Evolutionary conservation across 2,113 vertebrate genomes (phyloP).

Genomic region (Labeo rohita): DNA sequence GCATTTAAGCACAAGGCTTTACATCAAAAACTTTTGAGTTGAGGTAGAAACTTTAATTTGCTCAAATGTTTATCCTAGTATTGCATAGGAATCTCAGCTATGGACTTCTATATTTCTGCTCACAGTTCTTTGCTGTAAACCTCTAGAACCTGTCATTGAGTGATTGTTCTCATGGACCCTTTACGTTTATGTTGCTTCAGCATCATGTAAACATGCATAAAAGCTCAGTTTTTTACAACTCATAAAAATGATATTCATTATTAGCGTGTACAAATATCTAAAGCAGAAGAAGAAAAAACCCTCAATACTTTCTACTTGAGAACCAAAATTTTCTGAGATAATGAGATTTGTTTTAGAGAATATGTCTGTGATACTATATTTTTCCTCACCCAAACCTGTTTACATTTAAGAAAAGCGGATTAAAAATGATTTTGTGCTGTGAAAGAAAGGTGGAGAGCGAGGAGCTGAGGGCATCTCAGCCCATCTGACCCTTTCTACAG

Average conservation of each 20-base stretch:
- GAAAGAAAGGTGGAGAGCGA: neutral
- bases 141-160: neutral
- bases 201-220: no score
- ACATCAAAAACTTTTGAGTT: no score
- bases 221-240: no score
- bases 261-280: no score
- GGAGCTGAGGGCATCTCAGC: constrained; percentile 24
- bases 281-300: no score
- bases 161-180: neutral
- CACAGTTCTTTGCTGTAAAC: neutral
- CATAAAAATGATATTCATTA: no score
- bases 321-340: no score
- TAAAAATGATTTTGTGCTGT: neutral
- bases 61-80: no score
- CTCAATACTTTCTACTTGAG: no score
- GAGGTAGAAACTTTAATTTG: no score
- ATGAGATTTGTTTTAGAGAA: neutral
- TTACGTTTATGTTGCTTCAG: no score
- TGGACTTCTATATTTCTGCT: neutral
- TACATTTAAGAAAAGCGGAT: neutral
- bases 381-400: neutral
- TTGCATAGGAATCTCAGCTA: neutral
- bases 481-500: constrained; percentile 37
- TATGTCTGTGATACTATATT: neutral
- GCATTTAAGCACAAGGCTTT: no score